Percentiles rank a stretch among this genome's conserved stretches.
Evolutionary conservation across 2,888 invertebrate species (phyloP).

Genomic region (Druceiella hillmani): DNA sequence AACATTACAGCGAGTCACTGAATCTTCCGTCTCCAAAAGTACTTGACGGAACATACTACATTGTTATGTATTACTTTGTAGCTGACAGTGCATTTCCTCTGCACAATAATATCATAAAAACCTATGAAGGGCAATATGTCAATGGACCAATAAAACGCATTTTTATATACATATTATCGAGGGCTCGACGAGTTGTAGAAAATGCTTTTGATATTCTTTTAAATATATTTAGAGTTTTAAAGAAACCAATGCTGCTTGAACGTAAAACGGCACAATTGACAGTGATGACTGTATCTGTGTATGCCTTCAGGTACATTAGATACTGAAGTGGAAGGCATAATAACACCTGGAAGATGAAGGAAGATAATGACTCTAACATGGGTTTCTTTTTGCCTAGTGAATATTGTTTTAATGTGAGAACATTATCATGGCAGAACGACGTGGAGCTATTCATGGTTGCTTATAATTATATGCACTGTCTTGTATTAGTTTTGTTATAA

Average conservation of each 20-base stretch:
- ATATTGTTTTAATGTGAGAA: too few species aligned
- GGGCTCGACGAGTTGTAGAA: slow-evolving; percentile 21
- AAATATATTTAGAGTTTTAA: slow-evolving; percentile 19
- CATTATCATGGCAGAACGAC: too few species aligned
- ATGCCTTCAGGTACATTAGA: too few species aligned
- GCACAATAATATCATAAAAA: slow-evolving; percentile 6
- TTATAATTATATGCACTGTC: too few species aligned
- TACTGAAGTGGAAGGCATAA: too few species aligned
- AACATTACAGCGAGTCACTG: slow-evolving; percentile 4
- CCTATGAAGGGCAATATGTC: slow-evolving; percentile 7
- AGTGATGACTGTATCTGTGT: slow-evolving; percentile 16
- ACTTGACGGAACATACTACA: background rate
- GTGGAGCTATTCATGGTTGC: too few species aligned
- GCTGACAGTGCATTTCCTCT: slow-evolving; percentile 8
- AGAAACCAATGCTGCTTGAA: slow-evolving; percentile 20
- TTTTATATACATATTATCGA: slow-evolving; percentile 21
- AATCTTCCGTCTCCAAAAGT: slow-evolving; percentile 4
- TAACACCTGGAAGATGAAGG: too few species aligned
- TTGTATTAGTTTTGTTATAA: too few species aligned
- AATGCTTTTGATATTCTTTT: slow-evolving; percentile 20
- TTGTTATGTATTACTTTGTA: slow-evolving; percentile 5
- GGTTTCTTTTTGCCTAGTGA: too few species aligned
- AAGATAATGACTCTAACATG: too few species aligned
- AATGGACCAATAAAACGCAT: slow-evolving; percentile 16
- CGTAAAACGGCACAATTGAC: slow-evolving; percentile 15